These are phyloP conservation scores for Syrrhaptes paradoxus DNA, from an alignment of 2,113 vertebrate genomes.

Conservation along the genomic window DNA sequence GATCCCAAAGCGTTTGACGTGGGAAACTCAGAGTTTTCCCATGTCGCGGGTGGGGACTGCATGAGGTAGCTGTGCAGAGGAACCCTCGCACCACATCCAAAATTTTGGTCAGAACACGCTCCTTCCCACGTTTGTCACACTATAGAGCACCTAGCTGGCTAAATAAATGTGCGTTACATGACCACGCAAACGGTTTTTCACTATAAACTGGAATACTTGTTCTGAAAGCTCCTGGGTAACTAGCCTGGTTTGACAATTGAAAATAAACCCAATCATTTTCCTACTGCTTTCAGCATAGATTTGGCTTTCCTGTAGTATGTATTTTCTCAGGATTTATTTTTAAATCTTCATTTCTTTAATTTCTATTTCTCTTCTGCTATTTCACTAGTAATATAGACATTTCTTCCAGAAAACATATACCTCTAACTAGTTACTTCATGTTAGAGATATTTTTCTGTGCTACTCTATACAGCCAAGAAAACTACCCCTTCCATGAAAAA, in stretches of 20 bases:
- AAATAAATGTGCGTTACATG: background rate
- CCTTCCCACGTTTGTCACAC: background rate
- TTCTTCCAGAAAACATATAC: background rate
- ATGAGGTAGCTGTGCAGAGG: background rate
- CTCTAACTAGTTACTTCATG: background rate
- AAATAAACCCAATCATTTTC: background rate
- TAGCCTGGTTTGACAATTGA: background rate
- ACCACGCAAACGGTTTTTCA: background rate
- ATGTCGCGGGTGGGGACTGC: background rate
- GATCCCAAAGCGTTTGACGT: background rate
- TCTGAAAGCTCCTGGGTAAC: background rate
- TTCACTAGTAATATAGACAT: background rate
- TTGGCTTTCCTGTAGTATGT: background rate
- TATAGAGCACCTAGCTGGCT: rapidly evolving
- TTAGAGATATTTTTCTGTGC: background rate
- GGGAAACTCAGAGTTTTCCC: background rate
- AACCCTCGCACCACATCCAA: rapidly evolving
- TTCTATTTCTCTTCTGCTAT: background rate
- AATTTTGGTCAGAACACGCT: background rate
- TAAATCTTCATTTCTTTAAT: background rate
- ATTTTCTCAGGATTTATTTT: background rate
- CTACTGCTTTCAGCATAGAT: background rate
- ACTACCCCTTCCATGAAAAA: background rate
- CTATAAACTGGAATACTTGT: background rate
- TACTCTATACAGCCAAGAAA: too few species aligned